These are phyloP conservation scores for Neogale vison DNA, from an alignment of 2,113 vertebrate genomes.

Conservation along the genomic window DNA sequence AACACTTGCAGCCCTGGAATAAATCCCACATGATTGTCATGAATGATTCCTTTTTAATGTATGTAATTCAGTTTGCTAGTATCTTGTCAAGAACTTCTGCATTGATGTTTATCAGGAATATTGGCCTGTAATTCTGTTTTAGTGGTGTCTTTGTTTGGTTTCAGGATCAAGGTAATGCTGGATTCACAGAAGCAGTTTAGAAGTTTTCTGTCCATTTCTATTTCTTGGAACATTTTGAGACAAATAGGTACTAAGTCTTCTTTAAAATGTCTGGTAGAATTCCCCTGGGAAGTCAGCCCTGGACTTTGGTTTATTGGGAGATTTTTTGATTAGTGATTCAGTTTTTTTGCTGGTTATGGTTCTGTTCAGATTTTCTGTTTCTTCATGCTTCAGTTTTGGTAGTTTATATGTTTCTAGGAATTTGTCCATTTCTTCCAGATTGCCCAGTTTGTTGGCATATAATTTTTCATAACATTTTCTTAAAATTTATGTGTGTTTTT, in stretches of 20 bases:
- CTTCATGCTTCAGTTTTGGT: background rate
- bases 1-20: background rate
- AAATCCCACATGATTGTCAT: background rate
- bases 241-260: background rate
- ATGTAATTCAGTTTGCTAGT: background rate
- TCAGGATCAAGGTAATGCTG: background rate
- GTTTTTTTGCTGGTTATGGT: background rate
- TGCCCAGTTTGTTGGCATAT: too few species aligned
- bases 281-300: background rate
- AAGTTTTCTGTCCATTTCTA: background rate
- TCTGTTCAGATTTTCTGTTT: background rate
- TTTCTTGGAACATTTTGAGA: background rate
- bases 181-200: background rate
- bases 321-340: background rate
- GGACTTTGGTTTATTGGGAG: background rate
- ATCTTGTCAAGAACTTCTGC: background rate
- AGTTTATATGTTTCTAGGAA: background rate
- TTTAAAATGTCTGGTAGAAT: background rate
- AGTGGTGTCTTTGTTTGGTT: background rate
- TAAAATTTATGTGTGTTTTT: too few species aligned
- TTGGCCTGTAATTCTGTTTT: background rate
- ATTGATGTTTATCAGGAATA: background rate
- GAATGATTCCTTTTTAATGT: background rate
- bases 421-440: background rate
- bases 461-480: too few species aligned